Evolutionary conservation across 2,888 invertebrate species (phyloP).

Genomic region (Sicus ferrugineus): DNA sequence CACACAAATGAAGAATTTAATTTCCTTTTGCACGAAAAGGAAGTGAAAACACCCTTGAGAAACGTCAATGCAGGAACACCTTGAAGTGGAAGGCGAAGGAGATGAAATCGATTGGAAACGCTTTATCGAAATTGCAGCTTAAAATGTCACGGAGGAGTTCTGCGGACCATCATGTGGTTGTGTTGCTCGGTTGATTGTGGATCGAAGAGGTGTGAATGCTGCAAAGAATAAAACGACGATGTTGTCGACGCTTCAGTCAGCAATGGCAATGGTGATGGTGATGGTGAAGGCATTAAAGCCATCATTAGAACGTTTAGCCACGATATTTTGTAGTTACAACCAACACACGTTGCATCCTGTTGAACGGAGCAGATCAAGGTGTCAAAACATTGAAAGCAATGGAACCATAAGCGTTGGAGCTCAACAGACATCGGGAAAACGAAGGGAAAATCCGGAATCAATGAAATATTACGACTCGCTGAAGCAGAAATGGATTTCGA

Average conservation of each 20-base stretch:
- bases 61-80: background rate
- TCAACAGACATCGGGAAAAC: background rate
- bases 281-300: slow-evolving; percentile 11
- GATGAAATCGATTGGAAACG: slow-evolving; percentile 52
- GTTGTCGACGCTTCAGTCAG: slow-evolving; percentile 16
- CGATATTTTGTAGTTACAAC: slow-evolving; percentile 30
- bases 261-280: slow-evolving; percentile 7
- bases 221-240: background rate
- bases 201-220: background rate
- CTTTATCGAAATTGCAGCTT: slow-evolving; percentile 57
- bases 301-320: slow-evolving; percentile 33
- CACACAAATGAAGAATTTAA: slow-evolving; percentile 15
- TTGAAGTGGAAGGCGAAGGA: slow-evolving; percentile 45
- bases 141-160: slow-evolving; percentile 51
- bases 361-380: slow-evolving; percentile 24
- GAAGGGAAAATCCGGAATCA: slow-evolving; percentile 21
- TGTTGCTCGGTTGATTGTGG: background rate
- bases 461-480: slow-evolving; percentile 25
- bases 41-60: background rate
- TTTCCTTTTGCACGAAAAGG: slow-evolving; percentile 43
- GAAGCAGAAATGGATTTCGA: slow-evolving; percentile 13
- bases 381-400: background rate
- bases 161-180: slow-evolving; percentile 22
- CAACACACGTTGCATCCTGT: slow-evolving; percentile 37
- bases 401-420: background rate